Evolutionary conservation across 2,888 invertebrate genomes (phyloP).

Genomic region (Ophion slaviceki): DNA sequence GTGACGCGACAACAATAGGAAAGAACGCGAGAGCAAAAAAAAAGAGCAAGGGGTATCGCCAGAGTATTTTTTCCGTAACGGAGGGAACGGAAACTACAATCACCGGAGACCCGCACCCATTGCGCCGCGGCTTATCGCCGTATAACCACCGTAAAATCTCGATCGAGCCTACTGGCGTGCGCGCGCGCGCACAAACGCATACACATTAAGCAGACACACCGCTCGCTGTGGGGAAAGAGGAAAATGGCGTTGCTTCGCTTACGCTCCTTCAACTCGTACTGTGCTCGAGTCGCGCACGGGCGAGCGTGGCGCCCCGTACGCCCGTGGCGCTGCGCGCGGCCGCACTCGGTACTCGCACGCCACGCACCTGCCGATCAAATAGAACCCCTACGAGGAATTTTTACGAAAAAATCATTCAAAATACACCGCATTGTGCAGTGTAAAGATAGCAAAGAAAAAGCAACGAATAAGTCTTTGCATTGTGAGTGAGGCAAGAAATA

Average conservation of each 20-base stretch:
- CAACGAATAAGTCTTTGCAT: too few relatives aligned
- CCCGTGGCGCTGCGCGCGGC: constrained; percentile 31
- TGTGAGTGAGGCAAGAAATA: too few relatives aligned
- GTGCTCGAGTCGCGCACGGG: constrained; percentile 51
- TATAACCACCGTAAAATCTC: neutral
- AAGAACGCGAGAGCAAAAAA: neutral
- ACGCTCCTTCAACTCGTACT: constrained; percentile 62
- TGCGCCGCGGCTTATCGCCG: constrained; percentile 19
- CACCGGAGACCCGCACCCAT: constrained; percentile 6
- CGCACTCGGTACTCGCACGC: constrained; percentile 7
- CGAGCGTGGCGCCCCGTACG: constrained; percentile 59
- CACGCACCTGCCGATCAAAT: neutral
- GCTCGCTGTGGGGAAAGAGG: constrained; percentile 50
- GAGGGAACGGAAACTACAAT: neutral
- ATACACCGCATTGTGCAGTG: too few relatives aligned
- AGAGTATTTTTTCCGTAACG: neutral
- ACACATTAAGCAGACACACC: too few relatives aligned
- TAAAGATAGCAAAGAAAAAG: too few relatives aligned
- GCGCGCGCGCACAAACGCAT: too few relatives aligned
- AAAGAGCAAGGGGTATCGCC: neutral
- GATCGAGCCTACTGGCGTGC: neutral
- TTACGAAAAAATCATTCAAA: too few relatives aligned
- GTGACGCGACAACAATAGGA: neutral
- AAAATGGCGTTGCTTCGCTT: constrained; percentile 68
- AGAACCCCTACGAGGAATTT: too few relatives aligned